Evolutionary conservation across 1,140 invertebrate species (phyloP), one percentile per base, ranked within the genome.

Genomic region (Pseudomyrmex dendroicus): DNA sequence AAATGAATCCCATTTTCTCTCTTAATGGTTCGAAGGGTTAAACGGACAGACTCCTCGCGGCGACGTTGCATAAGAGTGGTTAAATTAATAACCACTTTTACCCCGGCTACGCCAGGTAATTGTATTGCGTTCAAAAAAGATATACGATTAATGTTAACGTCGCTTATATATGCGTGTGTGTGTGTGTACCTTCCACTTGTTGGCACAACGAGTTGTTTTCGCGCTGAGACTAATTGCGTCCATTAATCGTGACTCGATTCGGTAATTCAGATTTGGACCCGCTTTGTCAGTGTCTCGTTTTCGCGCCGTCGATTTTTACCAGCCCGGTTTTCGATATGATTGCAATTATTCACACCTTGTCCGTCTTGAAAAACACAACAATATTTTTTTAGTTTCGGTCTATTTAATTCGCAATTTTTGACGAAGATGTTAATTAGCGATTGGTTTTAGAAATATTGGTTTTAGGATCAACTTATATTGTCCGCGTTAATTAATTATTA

Each of bases 241-340:
- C 86, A 87, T 89, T 89, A 89, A 89, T 89, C 87, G 87, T 85
- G 87, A 83, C 86, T 87, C 86, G 87, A 87, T 89, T 85, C 82
- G 87, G 84, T 85, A 84, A 87, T 88, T 82, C 86, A 57, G 82
- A 84, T 87, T 88, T 88, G 72, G 86, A 84, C 82, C 67, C 86
- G 86, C 64, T 84, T 85, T 77, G 73, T 84, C 78, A 87, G 72
- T 70, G 82, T 64, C 70, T 61, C 48, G 67, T 87, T 88, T 88
- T 86, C 80, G 22, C 57, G 61, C 64, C 48, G 59, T 72, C 76
- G 76, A 72, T 80, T 80, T 80, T 61, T 44, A 59, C 50, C 15
- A 35, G 66, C 50, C 54, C 64, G 72, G 66, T 80, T 61, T 15
- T 35, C 66, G 56, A 70, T 15, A 22, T n/a, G 57, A 68, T 7